These are phyloP conservation scores for Paramuricea clavata DNA, from an alignment of 92 coral and sea anemone species.

Conservation along the genomic window DNA sequence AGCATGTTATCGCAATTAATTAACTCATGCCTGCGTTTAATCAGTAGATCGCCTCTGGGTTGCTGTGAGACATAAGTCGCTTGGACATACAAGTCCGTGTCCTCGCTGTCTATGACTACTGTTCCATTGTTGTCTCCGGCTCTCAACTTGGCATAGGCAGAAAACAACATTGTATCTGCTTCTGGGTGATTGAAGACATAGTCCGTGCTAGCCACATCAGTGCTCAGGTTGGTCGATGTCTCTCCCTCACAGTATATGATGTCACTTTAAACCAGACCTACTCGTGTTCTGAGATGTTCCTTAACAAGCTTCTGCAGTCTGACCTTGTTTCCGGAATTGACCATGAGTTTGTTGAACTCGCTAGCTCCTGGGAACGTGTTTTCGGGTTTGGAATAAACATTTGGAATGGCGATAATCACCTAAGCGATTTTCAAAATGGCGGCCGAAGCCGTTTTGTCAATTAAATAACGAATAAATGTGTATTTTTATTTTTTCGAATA, in stretches of 20 bases:
- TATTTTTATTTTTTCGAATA: no score
- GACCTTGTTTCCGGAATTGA: conserved; percentile 15
- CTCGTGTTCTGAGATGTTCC: no score
- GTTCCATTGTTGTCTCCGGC: conserved; percentile 5
- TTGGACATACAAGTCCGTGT: conserved; percentile 50
- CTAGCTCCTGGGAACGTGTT: no score
- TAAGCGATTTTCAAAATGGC: no score
- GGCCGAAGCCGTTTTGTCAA: no score
- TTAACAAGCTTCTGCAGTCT: conserved; percentile 30
- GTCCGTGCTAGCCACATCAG: conserved; percentile 28
- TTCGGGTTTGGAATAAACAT: conserved; percentile 14
- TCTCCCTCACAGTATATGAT: conserved; percentile 33
- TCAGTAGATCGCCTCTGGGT: conserved; percentile 38
- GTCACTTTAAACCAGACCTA: conserved; percentile 10
- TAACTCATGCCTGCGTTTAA: conserved; percentile 41
- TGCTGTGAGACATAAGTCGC: conserved; percentile 28
- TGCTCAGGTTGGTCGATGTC: conserved; percentile 39
- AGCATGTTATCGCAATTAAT: conserved; percentile 38
- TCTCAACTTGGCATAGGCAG: conserved; percentile 44
- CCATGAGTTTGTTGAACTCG: conserved; percentile 21
- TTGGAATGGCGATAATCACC: no score
- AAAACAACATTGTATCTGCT: conserved; percentile 48
- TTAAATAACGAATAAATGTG: no score
- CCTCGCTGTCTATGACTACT: conserved; percentile 48
- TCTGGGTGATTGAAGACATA: conserved; percentile 39